Conservation (phyloP, 2,888 invertebrate species). For the Cryptus viduatorius region DNA sequence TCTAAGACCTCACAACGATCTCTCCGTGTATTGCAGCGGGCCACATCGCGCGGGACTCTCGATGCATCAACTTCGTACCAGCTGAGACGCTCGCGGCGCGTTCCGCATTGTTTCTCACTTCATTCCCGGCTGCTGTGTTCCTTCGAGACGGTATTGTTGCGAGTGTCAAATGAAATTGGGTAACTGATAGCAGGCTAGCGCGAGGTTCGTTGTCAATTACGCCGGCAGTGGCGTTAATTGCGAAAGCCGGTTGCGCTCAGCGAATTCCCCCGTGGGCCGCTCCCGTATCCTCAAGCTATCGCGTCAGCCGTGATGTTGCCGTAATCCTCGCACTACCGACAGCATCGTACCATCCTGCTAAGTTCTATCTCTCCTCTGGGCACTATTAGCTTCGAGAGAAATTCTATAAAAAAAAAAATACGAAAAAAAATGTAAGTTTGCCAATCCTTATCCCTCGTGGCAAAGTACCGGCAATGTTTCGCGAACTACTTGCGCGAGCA, state of each 20-base stretch:
- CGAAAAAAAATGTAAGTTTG: conserved; percentile 26
- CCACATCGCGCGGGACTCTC: not conserved
- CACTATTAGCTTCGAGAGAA: conserved; percentile 38
- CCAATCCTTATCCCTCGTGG: conserved; percentile 31
- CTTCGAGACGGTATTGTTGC: conserved; percentile 11
- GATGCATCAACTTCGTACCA: not conserved
- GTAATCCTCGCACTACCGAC: conserved; percentile 52
- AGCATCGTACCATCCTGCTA: conserved; percentile 6
- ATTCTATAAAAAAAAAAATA: conserved; percentile 6
- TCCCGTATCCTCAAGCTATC: conserved; percentile 9
- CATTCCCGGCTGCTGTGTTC: conserved; percentile 8
- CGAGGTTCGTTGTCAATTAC: conserved; percentile 63
- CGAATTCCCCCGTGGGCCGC: conserved; percentile 38
- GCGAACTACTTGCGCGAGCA: not conserved
- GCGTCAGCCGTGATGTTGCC: conserved; percentile 39
- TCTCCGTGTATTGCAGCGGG: not conserved
- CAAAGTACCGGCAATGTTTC: conserved; percentile 20
- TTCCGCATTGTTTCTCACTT: conserved; percentile 26
- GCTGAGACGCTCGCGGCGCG: not conserved
- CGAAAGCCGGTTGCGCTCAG: conserved; percentile 58
- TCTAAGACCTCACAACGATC: not conserved
- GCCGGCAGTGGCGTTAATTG: conserved; percentile 58
- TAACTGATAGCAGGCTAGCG: conserved; percentile 48
- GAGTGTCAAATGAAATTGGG: conserved; percentile 60
- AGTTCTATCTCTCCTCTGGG: conserved; percentile 16